Evolutionary conservation across 35 echinoderm and acorn worm genomes (phyloP), one percentile per base, ranked within the genome.

Genomic region (Hemicentrotus pulcherrimus): DNA sequence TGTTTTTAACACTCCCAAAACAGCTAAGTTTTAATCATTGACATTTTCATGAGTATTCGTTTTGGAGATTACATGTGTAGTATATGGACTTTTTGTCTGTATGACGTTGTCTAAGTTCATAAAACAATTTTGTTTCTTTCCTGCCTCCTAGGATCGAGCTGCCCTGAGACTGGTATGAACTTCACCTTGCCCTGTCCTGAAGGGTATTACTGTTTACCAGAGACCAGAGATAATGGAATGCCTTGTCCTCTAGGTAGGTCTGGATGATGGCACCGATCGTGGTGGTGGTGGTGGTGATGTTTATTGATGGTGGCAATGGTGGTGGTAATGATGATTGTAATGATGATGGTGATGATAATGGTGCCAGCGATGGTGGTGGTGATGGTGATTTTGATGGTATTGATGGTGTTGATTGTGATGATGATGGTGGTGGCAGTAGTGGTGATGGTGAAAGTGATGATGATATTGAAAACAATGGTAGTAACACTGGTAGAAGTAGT

Each of bases 111-210:
- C 5, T 78, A 0, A n/a, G 12, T 10, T 55, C 15, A 10, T 55
- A 11, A 55, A 55, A 13, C 30, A 52, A 7, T 52, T 61, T 5
- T 94, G 4, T 2, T 19, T 86, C 24, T 9, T 65, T 94, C 41
- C 47, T 35, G 92, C 46, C 15, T 33, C 32, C 2, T 94, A 96
- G 98, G 96, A 86, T 95, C 96, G 48, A 99, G 94, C 31, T 99
- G 98, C 94, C 98, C 98, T 31, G 50, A 95, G 60, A 96, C 96
- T 78, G 97, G 96, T 28, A 97, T 99, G 98, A 99, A 99, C 60
- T 47, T 94, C 47, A 97, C 97, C 0, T 50, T 96, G 70, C 92
- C 97, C 2, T 99, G 98, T 94, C 98, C 98, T 30, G 86, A 86
- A 47, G 98, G 98, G 13, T 99, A 96, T 92, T 97, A 99, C 94